Base-by-base conservation (phyloP, 2,888 invertebrate genomes). In the Cremastinae sp. region DNA sequence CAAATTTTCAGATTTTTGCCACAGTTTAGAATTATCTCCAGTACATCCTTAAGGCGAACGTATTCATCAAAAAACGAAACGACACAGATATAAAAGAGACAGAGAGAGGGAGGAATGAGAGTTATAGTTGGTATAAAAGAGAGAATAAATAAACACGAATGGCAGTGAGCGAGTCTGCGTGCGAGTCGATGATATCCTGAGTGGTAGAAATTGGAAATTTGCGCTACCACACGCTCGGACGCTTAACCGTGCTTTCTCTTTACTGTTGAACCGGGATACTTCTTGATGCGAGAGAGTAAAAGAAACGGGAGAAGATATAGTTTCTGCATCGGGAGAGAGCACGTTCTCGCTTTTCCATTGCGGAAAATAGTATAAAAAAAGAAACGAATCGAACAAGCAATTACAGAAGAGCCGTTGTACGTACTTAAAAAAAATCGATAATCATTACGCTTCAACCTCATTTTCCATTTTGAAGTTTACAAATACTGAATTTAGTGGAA, bases 181-280 rank as follows among this genome's bases (percentile, higher is more conserved):
- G 28, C 41, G 43, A 20, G 39, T 35, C 41, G 39, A n/a, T 14
- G 51, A 14, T 55, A 45, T 53, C 51, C 9, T n/a, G 64, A 35
- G 37, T 41, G 18, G 28, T 20, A n/a, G 22, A 10, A 61, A 43
- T 22, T 43, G 70, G 43, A 53, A 53, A 55, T 53, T 70, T 39
- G 18, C 14, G 47, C 43, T 18, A 20, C 39, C 28, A 16, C 39
- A 16, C 53, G 2, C 14, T 28, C 37, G 28, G 35, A 69, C 12
- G 43, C 59, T 69, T 14, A 14, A 37, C 51, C 28, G 51, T 70
- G 70, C 61, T 70, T 70, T 70, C 70, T 70, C 70, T 70, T 70
- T 70, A 61, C 70, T 61, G 61, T 53, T 70, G 35, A 61, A 70
- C 16, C 61, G 70, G 61, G 61, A 70, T 70, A 43, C 28, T 43